phyloP scores from a whole-genome alignment of 2,113 vertebrate species.

The Syrrhaptes paradoxus region DNA sequence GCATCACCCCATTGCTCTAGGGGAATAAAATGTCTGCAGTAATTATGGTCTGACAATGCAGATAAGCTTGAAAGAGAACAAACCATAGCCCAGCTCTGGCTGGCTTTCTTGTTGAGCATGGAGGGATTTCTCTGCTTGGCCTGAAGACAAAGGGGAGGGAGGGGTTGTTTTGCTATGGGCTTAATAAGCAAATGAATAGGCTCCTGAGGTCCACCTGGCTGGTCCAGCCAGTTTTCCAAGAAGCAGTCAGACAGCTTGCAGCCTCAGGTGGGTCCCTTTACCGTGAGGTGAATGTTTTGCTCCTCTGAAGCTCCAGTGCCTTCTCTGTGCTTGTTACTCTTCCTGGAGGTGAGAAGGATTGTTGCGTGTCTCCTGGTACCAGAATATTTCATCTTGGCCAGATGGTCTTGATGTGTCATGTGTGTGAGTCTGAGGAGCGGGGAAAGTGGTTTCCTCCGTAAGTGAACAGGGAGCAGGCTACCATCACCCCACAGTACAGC shows the following conservation, averaged over 20 bases:
- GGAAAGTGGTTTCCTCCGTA: not conserved
- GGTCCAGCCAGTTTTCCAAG: not conserved
- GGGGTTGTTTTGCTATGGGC: not conserved
- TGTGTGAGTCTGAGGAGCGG: rapidly evolving
- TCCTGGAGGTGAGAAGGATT: not conserved
- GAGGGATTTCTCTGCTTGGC: not conserved
- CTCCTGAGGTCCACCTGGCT: not conserved
- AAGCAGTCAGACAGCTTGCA: not conserved
- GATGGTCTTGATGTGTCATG: not conserved
- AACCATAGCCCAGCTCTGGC: not conserved
- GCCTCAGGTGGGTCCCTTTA: not conserved
- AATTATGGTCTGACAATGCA: not conserved
- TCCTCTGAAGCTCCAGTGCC: not conserved
- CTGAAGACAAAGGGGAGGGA: not conserved
- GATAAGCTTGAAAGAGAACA: not conserved
- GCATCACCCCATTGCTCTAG: not conserved
- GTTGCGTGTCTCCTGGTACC: not conserved
- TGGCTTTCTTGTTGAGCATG: not conserved
- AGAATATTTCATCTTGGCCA: not conserved
- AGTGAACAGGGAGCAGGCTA: not conserved
- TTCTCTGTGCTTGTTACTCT: not conserved
- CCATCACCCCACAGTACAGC: not conserved
- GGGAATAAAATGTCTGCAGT: not conserved
- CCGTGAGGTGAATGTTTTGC: not conserved
- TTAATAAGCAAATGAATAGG: not conserved